Percentiles rank a stretch among this genome's conserved stretches.
These are phyloP conservation scores for Papilio polytes DNA, from an alignment of 1,140 invertebrate species.

Conservation along the genomic window DNA sequence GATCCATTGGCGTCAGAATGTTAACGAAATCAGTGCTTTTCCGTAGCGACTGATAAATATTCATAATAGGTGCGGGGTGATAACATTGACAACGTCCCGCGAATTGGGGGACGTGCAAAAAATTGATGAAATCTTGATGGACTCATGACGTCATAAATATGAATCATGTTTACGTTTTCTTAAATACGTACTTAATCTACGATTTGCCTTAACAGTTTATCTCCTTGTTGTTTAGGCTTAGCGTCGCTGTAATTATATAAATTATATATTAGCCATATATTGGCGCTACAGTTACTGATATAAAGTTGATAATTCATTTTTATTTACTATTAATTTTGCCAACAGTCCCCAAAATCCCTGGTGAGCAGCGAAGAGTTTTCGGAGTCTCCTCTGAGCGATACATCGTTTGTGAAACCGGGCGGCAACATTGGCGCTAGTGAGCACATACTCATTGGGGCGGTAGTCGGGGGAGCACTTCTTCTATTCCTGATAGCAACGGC, in stretches of 20 bases:
- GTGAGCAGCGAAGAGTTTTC: constrained; percentile 56
- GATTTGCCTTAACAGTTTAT: too few relatives aligned
- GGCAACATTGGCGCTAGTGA: constrained; percentile 53
- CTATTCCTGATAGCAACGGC: constrained; percentile 58
- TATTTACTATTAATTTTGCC: constrained; percentile 4
- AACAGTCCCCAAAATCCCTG: constrained; percentile 58
- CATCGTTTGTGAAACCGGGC: constrained; percentile 48
- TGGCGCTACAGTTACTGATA: too few relatives aligned
- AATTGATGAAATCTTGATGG: constrained; percentile 5
- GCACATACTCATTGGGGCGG: constrained; percentile 53
- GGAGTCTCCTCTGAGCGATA: constrained; percentile 54
- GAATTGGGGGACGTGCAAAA: constrained; percentile 48
- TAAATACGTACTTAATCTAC: not conserved
- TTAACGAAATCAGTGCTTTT: constrained; percentile 68
- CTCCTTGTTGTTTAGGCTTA: too few relatives aligned
- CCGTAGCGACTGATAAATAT: constrained; percentile 73
- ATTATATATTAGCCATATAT: too few relatives aligned
- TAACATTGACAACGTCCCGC: constrained; percentile 55
- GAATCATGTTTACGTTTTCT: not conserved
- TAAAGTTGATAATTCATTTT: too few relatives aligned
- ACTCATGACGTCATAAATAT: not conserved
- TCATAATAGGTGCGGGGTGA: constrained; percentile 64
- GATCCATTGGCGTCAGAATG: constrained; percentile 43
- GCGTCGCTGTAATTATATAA: too few relatives aligned
- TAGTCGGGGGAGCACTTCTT: constrained; percentile 56